Percentiles rank a stretch among this genome's conserved stretches.
These are phyloP conservation scores for Propithecus coquereli DNA, from an alignment of 2,113 vertebrate species.

Conservation along the genomic window DNA sequence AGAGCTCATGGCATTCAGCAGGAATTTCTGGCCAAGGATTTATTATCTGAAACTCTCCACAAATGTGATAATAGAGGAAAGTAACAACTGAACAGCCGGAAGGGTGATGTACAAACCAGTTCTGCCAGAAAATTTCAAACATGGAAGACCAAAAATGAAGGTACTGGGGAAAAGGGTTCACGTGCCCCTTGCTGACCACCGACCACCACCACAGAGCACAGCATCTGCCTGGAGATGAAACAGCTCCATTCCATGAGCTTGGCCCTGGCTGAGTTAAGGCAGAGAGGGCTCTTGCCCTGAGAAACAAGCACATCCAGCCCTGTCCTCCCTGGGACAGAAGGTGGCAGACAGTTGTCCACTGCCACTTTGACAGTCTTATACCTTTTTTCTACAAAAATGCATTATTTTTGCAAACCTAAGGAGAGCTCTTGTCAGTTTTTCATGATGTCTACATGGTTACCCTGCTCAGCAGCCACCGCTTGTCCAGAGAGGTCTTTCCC, in stretches of 20 bases:
- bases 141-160: constrained; percentile 90
- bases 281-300: constrained; percentile 72
- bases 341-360: constrained; percentile 55
- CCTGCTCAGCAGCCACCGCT: neutral
- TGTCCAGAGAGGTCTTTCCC: neutral
- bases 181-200: constrained; percentile 88
- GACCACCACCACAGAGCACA: constrained; percentile 88
- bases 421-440: neutral
- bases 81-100: constrained; percentile 90
- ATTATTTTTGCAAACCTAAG: neutral
- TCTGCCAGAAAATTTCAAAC: constrained; percentile 89
- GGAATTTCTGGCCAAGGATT: constrained; percentile 90
- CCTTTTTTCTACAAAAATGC: neutral
- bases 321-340: neutral
- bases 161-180: constrained; percentile 88
- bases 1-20: constrained; percentile 85
- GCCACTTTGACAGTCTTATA: constrained; percentile 39
- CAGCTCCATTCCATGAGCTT: constrained; percentile 90
- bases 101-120: constrained; percentile 84
- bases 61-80: constrained; percentile 91
- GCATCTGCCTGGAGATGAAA: constrained; percentile 89
- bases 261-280: constrained; percentile 80
- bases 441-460: neutral
- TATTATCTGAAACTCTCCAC: constrained; percentile 88
- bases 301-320: constrained; percentile 40